phyloP scores from a whole-genome alignment of 2,797 vertebrate species.

The Melanotaenia boesemani region DNA sequence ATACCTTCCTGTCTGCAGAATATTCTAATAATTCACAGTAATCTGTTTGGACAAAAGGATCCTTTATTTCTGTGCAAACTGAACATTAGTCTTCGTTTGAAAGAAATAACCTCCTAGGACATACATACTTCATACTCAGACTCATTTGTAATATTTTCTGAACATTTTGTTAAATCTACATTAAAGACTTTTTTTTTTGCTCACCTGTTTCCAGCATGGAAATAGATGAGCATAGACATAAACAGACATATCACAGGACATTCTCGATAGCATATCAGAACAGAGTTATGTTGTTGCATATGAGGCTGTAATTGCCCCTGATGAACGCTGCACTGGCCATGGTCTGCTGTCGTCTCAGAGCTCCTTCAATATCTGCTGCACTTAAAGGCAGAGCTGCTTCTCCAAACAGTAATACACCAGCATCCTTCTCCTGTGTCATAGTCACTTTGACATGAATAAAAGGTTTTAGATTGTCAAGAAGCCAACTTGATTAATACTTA shows the following conservation, averaged over 20 bases:
- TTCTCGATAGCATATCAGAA: slow-evolving; percentile 38
- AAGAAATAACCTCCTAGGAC: neutral
- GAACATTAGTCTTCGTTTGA: neutral
- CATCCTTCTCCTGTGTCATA: slow-evolving; percentile 23
- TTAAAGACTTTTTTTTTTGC: neutral
- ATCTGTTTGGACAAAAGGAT: neutral
- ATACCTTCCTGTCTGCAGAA: neutral
- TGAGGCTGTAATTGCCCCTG: slow-evolving; percentile 49
- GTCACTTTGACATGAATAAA: slow-evolving; percentile 42
- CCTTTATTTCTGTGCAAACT: neutral
- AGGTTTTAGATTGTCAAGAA: slow-evolving; percentile 61
- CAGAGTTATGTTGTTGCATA: slow-evolving; percentile 30
- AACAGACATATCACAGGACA: neutral
- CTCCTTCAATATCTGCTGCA: slow-evolving; percentile 41
- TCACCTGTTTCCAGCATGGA: neutral
- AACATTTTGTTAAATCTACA: neutral
- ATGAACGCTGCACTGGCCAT: slow-evolving; percentile 40
- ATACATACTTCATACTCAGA: neutral
- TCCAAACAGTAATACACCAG: slow-evolving; percentile 18
- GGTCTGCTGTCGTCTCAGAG: slow-evolving; percentile 51
- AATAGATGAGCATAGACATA: no score
- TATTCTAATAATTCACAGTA: neutral
- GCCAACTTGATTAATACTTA: slow-evolving; percentile 62
- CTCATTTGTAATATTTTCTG: neutral
- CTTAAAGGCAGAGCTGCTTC: slow-evolving; percentile 42